A percentile compares a stretch with the other conserved stretches of the same genome.
Conservation (phyloP, 37 sponge, comb jelly and placozoan genomes). For the Theonella swinhoei region DNA sequence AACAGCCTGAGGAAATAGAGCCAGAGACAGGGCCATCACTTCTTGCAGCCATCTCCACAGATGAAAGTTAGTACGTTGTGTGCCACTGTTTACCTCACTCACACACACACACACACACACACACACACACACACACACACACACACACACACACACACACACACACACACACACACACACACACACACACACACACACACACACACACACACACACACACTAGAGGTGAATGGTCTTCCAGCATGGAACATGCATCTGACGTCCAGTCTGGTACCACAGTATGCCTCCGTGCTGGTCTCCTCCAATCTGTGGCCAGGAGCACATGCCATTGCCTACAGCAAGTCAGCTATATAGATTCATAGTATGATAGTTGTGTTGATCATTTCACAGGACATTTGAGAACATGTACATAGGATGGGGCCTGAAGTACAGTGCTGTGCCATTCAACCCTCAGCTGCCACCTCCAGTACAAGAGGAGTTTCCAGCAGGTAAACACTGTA, state of each 20-base stretch:
- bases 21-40: conserved; percentile 96
- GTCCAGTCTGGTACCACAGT: conserved; percentile 83
- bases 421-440: conserved; percentile 87
- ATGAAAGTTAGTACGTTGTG: conserved; percentile 57
- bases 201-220: not conserved
- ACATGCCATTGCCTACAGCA: conserved; percentile 71
- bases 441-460: conserved; percentile 92
- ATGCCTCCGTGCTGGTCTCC: conserved; percentile 81
- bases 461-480: conserved; percentile 91
- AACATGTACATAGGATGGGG: conserved; percentile 98
- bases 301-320: conserved; percentile 99
- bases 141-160: too few species aligned
- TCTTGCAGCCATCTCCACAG: conserved; percentile 90
- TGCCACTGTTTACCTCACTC: not conserved
- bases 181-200: not conserved
- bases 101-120: too few species aligned
- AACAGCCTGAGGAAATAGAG: conserved; percentile 91
- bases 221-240: conserved; percentile 92
- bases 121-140: too few species aligned
- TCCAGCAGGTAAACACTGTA: conserved; percentile 58
- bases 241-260: conserved; percentile 91
- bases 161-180: too few species aligned
- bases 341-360: conserved; percentile 39
- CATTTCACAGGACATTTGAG: conserved; percentile 82
- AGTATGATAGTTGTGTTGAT: not conserved